A percentile compares a stretch with the other conserved stretches of the same genome.
Conservation (phyloP, 2,113 vertebrate species). For the Scopus umbretta region DNA sequence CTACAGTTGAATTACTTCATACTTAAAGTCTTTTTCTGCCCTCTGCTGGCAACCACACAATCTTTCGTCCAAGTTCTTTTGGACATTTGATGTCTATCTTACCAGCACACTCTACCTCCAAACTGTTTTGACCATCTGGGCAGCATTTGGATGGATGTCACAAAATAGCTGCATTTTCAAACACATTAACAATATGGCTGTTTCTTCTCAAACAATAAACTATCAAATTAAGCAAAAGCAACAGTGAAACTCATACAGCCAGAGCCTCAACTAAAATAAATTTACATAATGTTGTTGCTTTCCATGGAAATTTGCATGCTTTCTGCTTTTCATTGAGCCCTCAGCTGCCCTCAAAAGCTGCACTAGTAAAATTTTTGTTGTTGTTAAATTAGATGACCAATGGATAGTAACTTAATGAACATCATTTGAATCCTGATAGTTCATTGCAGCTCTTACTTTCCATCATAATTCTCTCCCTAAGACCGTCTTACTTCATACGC, state of each 20-base stretch:
- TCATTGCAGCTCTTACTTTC: not conserved
- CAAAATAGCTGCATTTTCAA: not conserved
- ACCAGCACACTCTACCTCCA: not conserved
- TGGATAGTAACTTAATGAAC: not conserved
- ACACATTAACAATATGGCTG: not conserved
- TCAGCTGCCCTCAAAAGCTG: not conserved
- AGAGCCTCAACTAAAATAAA: not conserved
- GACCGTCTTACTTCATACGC: not conserved
- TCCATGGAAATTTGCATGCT: not conserved
- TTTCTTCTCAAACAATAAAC: not conserved
- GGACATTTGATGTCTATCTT: not conserved
- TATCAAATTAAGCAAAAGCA: not conserved
- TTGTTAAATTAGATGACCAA: not conserved
- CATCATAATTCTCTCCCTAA: not conserved
- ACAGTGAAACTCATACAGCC: not conserved
- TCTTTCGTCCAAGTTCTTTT: not conserved
- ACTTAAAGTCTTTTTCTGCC: conserved; percentile 14
- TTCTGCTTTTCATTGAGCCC: not conserved
- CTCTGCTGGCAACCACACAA: conserved; percentile 16
- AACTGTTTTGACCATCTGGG: not conserved
- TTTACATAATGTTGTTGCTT: not conserved
- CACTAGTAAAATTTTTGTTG: not conserved
- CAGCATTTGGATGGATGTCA: not conserved
- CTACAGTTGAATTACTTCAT: not conserved
- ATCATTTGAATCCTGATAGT: not conserved